phyloP scores from a whole-genome alignment of 2,888 invertebrate genomes.

The Lepetodrilus schrolli region DNA sequence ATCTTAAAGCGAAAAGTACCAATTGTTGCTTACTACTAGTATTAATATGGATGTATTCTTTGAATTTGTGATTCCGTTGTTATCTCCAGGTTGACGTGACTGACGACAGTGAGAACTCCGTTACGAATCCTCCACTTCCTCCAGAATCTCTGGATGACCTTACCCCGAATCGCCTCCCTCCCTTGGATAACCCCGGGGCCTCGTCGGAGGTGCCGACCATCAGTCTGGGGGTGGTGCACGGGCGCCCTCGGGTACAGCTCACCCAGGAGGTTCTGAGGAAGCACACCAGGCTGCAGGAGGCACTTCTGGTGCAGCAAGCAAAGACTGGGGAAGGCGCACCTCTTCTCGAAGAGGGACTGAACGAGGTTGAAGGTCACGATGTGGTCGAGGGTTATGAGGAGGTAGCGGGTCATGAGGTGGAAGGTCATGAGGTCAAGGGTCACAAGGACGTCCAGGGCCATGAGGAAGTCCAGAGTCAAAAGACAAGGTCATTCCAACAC shows the following conservation, averaged over 20 bases:
- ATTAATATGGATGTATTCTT: too few relatives aligned
- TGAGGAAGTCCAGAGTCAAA: not conserved
- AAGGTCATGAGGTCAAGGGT: not conserved
- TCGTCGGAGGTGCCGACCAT: not conserved
- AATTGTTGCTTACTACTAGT: too few relatives aligned
- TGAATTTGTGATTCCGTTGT: too few relatives aligned
- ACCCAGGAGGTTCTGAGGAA: slow-evolving; percentile 55
- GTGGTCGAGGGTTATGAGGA: not conserved
- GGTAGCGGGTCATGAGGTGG: not conserved
- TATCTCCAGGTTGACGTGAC: slow-evolving; percentile 56
- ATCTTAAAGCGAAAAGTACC: too few relatives aligned
- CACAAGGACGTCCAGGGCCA: not conserved
- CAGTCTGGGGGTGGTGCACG: slow-evolving; percentile 28
- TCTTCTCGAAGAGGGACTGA: slow-evolving; percentile 31
- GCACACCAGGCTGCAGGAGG: slow-evolving; percentile 59
- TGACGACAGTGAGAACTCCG: slow-evolving; percentile 54
- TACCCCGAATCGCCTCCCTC: slow-evolving; percentile 26
- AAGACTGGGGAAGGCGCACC: slow-evolving; percentile 50
- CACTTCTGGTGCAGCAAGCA: slow-evolving; percentile 53
- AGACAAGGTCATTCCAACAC: not conserved
- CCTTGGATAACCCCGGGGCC: not conserved
- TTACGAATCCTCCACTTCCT: slow-evolving; percentile 40
- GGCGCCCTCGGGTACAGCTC: slow-evolving; percentile 44
- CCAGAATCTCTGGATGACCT: not conserved
- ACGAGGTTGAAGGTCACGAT: too few relatives aligned